Conservation (phyloP, 1,140 invertebrate genomes). For the Drosophila nebulosa region DNA sequence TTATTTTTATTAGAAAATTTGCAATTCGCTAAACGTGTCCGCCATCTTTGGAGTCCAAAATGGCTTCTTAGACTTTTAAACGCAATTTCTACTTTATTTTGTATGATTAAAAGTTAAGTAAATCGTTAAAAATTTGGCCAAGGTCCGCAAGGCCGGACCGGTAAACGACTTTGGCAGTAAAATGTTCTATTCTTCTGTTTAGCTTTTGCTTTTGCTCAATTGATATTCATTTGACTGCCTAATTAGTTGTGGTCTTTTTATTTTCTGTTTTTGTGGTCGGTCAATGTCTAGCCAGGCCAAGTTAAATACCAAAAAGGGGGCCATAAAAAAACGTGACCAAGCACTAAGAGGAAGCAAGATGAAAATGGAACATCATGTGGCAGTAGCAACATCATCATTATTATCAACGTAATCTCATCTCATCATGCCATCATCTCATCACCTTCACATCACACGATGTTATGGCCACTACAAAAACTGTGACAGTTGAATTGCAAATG, state of each 20-base stretch:
- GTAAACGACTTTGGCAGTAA: neutral
- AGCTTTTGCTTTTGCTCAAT: constrained; percentile 10
- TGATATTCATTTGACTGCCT: constrained; percentile 48
- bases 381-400: too few species aligned
- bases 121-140: too few species aligned
- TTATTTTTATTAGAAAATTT: too few species aligned
- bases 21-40: too few species aligned
- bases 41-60: too few species aligned
- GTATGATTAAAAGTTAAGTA: too few species aligned
- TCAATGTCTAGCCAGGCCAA: constrained; percentile 21
- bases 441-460: constrained; percentile 23
- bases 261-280: constrained; percentile 17
- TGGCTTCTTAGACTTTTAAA: too few species aligned
- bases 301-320: constrained; percentile 15
- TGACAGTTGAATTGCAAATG: constrained; percentile 25
- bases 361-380: constrained; percentile 14
- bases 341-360: constrained; percentile 31
- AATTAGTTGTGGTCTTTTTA: constrained; percentile 34
- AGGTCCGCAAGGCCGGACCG: too few species aligned
- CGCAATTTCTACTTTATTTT: too few species aligned
- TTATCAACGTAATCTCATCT: neutral
- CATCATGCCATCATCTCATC: constrained; percentile 35
- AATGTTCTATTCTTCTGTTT: neutral
- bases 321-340: constrained; percentile 67
- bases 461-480: constrained; percentile 40